A percentile compares a stretch with the other conserved stretches of the same genome.
Evolutionary conservation across 1,140 invertebrate species (phyloP).

Genomic region (Pseudachorutes palmiensis): DNA sequence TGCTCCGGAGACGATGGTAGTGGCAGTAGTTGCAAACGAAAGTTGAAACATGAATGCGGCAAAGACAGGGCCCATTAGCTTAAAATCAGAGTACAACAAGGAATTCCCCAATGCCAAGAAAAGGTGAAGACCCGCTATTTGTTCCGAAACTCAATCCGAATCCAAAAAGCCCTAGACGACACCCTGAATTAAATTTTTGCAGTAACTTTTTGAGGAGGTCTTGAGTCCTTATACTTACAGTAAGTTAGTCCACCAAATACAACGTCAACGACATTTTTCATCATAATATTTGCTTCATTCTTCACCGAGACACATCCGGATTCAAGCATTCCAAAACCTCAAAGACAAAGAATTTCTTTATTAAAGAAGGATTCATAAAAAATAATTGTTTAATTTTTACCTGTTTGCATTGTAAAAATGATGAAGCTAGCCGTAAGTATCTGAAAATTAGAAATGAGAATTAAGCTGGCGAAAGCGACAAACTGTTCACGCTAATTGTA

Average conservation of each 20-base stretch:
- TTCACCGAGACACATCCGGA: conserved; percentile 85
- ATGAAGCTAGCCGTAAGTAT: conserved; percentile 79
- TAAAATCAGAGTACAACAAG: conserved; percentile 44
- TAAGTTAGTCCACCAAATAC: conserved; percentile 87
- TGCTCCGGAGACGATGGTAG: conserved; percentile 64
- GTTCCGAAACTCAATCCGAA: conserved; percentile 84
- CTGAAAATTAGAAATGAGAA: conserved; percentile 10
- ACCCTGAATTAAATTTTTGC: too few species aligned
- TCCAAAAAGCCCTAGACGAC: conserved; percentile 67
- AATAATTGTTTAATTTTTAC: conserved; percentile 44
- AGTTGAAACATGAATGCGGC: conserved; percentile 48
- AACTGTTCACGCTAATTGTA: conserved; percentile 6
- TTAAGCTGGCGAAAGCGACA: not conserved
- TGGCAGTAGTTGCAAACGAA: conserved; percentile 82
- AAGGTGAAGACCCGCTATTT: conserved; percentile 53
- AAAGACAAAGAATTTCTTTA: conserved; percentile 1
- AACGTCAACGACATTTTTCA: conserved; percentile 80
- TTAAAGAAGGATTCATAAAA: conserved; percentile 10
- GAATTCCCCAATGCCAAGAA: conserved; percentile 55
- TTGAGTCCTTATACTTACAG: conserved; percentile 23
- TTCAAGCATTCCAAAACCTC: conserved; percentile 84
- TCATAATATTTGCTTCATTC: conserved; percentile 93
- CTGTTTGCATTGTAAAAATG: conserved; percentile 95
- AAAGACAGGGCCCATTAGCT: conserved; percentile 37
- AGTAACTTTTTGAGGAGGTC: too few species aligned